A percentile compares a stretch with the other conserved stretches of the same genome.
phyloP scores from a whole-genome alignment of 1,140 invertebrate species.

The Panulirus ornatus region DNA sequence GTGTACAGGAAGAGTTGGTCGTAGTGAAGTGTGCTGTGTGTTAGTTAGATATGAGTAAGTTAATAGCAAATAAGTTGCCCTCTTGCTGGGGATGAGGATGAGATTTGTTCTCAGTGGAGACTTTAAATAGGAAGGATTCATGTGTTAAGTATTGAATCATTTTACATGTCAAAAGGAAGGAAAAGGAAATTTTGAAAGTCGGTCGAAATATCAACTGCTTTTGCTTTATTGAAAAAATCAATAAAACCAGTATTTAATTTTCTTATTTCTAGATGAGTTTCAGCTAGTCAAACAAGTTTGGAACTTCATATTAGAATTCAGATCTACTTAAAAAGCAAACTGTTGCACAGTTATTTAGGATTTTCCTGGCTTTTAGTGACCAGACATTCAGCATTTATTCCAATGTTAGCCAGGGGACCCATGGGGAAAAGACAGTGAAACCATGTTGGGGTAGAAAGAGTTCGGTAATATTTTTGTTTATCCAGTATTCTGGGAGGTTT shows the following conservation, averaged over 20 bases:
- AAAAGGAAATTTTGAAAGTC: neutral
- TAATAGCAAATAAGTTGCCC: constrained; percentile 37
- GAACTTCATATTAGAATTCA: neutral
- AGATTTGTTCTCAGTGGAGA: neutral
- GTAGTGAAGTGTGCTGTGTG: constrained; percentile 43
- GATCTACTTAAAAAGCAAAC: neutral
- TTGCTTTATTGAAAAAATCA: neutral
- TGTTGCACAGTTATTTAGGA: neutral
- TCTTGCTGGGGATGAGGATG: neutral
- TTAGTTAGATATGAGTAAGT: constrained; percentile 32
- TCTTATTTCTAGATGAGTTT: neutral
- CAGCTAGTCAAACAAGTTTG: neutral
- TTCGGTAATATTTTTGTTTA: neutral
- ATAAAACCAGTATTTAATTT: neutral
- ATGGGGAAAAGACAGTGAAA: neutral
- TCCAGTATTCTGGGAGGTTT: neutral
- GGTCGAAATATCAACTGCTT: neutral
- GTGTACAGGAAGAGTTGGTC: constrained; percentile 49
- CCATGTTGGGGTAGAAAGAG: neutral
- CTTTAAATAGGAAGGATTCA: neutral
- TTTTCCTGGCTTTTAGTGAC: neutral
- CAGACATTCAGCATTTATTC: neutral
- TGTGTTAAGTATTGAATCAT: neutral
- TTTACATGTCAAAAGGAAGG: neutral
- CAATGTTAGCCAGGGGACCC: neutral